These are phyloP conservation scores for Hestina assimilis DNA, from an alignment of 1,140 invertebrate species.

Conservation along the genomic window DNA sequence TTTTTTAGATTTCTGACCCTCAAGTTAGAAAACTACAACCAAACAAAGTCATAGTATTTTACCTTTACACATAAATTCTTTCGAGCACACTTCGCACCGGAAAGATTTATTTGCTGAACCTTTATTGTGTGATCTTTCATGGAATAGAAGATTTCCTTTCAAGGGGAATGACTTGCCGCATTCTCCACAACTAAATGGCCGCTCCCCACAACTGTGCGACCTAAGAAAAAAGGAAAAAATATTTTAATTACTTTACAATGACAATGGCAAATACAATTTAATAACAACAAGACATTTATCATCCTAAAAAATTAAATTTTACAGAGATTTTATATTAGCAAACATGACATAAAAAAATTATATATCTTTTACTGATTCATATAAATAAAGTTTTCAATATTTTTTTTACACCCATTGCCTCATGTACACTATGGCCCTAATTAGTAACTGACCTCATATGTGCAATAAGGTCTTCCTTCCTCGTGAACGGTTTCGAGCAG, in stretches of 20 bases:
- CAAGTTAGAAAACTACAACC: too few relatives aligned
- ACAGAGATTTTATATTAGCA: too few relatives aligned
- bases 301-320: too few relatives aligned
- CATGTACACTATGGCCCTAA: background rate
- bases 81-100: slow-evolving; percentile 96
- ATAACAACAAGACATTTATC: background rate
- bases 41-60: slow-evolving; percentile 11
- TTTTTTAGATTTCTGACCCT: too few relatives aligned
- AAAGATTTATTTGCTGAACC: slow-evolving; percentile 91
- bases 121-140: slow-evolving; percentile 96
- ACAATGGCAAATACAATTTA: too few relatives aligned
- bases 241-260: background rate
- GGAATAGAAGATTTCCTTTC: slow-evolving; percentile 95
- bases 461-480: slow-evolving; percentile 89
- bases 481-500: slow-evolving; percentile 89
- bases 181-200: slow-evolving; percentile 87
- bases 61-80: slow-evolving; percentile 98
- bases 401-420: background rate
- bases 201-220: slow-evolving; percentile 91
- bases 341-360: too few relatives aligned
- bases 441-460: slow-evolving; percentile 82
- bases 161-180: slow-evolving; percentile 93
- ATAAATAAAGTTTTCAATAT: too few relatives aligned
- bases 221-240: slow-evolving; percentile 46
- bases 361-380: too few relatives aligned